phyloP scores from a whole-genome alignment of 1,140 invertebrate species.

The Drosophila paulistorum region DNA sequence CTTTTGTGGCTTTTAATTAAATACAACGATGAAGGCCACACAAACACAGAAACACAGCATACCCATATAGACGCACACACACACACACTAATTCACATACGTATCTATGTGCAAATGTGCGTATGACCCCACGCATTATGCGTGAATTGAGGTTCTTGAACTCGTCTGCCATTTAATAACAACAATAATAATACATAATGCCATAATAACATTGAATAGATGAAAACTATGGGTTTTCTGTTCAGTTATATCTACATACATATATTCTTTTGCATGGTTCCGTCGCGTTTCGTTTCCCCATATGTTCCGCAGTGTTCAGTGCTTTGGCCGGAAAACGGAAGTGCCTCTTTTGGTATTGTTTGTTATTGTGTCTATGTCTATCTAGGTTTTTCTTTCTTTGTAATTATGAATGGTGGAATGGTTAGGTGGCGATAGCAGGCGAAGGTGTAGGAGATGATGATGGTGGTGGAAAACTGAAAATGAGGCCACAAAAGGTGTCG shows the following conservation, averaged over 20 bases:
- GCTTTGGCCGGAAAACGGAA: constrained; percentile 67
- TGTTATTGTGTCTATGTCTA: constrained; percentile 39
- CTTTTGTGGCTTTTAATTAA: constrained; percentile 63
- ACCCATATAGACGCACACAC: background rate
- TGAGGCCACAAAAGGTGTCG: constrained; percentile 57
- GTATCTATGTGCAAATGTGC: background rate
- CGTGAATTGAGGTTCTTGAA: constrained; percentile 51
- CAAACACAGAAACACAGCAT: background rate
- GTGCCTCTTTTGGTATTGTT: constrained; percentile 69
- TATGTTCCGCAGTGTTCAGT: background rate
- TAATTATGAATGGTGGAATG: constrained; percentile 62
- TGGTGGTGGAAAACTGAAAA: background rate
- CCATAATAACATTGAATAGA: background rate
- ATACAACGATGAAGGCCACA: constrained; percentile 46
- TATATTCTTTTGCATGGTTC: constrained; percentile 10
- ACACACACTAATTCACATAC: background rate
- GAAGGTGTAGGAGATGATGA: background rate
- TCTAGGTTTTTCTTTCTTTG: constrained; percentile 28
- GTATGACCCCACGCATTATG: constrained; percentile 26
- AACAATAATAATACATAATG: constrained; percentile 18
- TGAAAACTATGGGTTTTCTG: background rate
- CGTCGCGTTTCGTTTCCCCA: background rate
- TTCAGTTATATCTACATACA: background rate
- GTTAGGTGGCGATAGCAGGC: constrained; percentile 12
- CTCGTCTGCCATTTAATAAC: constrained; percentile 23